A percentile compares a stretch with the other conserved stretches of the same genome.
Evolutionary conservation across 2,888 invertebrate genomes (phyloP).

Genomic region (Agonopterix subpropinquella): DNA sequence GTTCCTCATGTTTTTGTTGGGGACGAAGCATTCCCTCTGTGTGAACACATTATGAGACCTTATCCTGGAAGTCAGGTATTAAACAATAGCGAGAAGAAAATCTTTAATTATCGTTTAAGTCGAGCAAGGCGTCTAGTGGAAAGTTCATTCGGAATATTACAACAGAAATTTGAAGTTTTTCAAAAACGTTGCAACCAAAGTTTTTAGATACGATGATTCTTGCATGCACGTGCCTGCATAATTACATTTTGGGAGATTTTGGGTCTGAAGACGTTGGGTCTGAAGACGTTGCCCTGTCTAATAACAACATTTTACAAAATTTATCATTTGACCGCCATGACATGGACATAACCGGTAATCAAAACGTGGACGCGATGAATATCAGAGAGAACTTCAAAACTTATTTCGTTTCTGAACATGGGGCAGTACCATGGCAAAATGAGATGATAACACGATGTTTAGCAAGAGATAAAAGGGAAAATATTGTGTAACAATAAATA

Average conservation of each 20-base stretch:
- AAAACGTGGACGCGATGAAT: not conserved
- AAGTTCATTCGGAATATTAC: conserved; percentile 11
- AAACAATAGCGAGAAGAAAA: conserved; percentile 5
- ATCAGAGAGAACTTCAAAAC: conserved; percentile 5
- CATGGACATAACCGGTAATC: not conserved
- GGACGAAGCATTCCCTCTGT: conserved; percentile 21
- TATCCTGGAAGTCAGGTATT: not conserved
- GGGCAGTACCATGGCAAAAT: conserved; percentile 12
- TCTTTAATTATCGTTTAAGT: conserved; percentile 9
- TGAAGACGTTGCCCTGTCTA: conserved; percentile 10
- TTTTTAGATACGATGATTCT: conserved; percentile 7
- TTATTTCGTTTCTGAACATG: conserved; percentile 13
- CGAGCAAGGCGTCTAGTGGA: conserved; percentile 10
- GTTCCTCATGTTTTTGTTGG: conserved; percentile 24
- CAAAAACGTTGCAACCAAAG: conserved; percentile 9
- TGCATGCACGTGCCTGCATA: conserved; percentile 11
- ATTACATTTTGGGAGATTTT: not conserved
- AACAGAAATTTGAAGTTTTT: conserved; percentile 12
- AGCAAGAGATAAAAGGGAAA: too few relatives aligned
- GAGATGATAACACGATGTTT: conserved; percentile 12
- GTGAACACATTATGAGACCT: not conserved
- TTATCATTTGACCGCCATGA: not conserved
- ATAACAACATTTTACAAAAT: conserved; percentile 13
- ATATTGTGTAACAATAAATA: too few relatives aligned
- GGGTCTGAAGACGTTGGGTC: conserved; percentile 7